Conservation (phyloP, 2,797 vertebrate species). For the Lutjanus campechanus region DNA sequence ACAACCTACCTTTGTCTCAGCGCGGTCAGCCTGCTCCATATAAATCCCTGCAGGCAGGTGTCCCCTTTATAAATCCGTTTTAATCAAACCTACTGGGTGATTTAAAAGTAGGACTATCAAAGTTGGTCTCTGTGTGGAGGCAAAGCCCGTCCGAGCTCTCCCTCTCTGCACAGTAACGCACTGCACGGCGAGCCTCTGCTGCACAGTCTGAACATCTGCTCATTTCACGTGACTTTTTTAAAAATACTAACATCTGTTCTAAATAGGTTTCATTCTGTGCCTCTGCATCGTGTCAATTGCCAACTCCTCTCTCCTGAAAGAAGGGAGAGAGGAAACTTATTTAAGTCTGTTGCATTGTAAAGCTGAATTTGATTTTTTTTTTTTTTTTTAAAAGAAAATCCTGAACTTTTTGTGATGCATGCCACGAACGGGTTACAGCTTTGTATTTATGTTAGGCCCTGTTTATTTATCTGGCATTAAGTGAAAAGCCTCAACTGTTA, state of each 20-base stretch:
- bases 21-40: conserved; percentile 13
- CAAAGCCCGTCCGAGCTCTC: conserved; percentile 64
- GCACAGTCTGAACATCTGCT: conserved; percentile 92
- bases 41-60: conserved; percentile 43
- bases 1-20: conserved; percentile 58
- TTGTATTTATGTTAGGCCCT: not conserved
- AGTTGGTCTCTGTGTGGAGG: conserved; percentile 18
- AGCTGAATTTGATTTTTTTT: no score
- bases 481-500: conserved; percentile 12
- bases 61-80: conserved; percentile 55
- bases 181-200: no score
- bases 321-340: conserved; percentile 66
- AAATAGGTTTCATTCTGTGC: conserved; percentile 94
- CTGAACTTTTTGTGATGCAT: conserved; percentile 4
- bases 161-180: conserved; percentile 62
- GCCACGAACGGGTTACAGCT: conserved; percentile 1
- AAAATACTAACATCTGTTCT: conserved; percentile 95
- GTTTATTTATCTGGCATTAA: conserved; percentile 28
- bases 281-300: conserved; percentile 91
- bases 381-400: conserved; percentile 1
- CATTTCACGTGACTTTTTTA: conserved; percentile 92
- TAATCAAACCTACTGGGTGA: conserved; percentile 26
- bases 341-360: conserved; percentile 46
- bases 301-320: conserved; percentile 80
- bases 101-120: not conserved